Percentiles rank a stretch among this genome's conserved stretches.
Conservation (phyloP, 2,797 vertebrate genomes). For the Staurois parvus region DNA sequence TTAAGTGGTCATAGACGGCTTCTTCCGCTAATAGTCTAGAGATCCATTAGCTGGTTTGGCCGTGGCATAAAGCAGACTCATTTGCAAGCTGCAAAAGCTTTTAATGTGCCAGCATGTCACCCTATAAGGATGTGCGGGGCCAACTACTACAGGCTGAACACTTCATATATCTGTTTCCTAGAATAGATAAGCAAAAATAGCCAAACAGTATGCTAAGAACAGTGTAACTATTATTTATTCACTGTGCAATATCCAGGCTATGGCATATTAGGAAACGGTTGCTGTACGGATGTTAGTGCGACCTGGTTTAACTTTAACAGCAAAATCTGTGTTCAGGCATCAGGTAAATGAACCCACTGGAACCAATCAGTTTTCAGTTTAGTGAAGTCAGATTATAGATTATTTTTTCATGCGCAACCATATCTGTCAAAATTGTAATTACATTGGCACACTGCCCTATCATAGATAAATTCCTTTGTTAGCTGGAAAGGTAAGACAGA, state of each 20-base stretch:
- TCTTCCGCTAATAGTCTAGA: slow-evolving; percentile 60
- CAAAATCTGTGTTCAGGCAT: neutral
- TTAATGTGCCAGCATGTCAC: slow-evolving; percentile 58
- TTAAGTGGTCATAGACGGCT: slow-evolving; percentile 60
- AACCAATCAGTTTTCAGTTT: neutral
- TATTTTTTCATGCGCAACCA: neutral
- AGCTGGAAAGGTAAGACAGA: neutral
- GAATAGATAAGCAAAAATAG: neutral
- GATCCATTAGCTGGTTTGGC: slow-evolving; percentile 59
- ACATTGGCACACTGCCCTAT: neutral
- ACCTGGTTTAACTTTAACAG: neutral
- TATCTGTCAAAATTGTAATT: neutral
- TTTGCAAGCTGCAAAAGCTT: slow-evolving; percentile 55
- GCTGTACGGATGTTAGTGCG: neutral
- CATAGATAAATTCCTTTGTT: neutral
- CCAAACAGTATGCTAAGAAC: neutral
- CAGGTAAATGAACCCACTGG: neutral
- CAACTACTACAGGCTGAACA: slow-evolving; percentile 28
- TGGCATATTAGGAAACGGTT: neutral
- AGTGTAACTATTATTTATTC: neutral
- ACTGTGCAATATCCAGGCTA: neutral
- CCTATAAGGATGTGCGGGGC: slow-evolving; percentile 37
- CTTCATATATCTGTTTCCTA: slow-evolving; percentile 38
- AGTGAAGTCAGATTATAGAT: neutral
- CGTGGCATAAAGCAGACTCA: slow-evolving; percentile 49